Base-by-base conservation (phyloP, 64 coral and sea anemone species). In the Hydrozoanthus tunicans region DNA sequence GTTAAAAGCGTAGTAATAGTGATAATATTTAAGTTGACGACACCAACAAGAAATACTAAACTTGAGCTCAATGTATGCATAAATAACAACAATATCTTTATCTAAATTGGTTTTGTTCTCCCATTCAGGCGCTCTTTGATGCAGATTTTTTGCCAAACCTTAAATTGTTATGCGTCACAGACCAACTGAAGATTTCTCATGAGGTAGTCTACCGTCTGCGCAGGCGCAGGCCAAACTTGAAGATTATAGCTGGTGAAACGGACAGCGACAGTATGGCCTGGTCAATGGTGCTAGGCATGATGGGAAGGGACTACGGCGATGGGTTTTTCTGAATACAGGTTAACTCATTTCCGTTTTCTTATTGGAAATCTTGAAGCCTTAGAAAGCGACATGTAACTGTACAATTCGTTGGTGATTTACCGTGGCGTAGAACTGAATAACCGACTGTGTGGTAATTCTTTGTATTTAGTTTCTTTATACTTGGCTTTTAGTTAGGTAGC, bases 241-340 rank as follows among this genome's bases (percentile, higher is more conserved):
- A 95, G 60, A 94, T 99, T 15, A 93, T 93, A 17, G 94, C 97
- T 20, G 97, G 97, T 5, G 94, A 99, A n/a, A 99, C 94, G 5
- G 97, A 99, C 54, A 99, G 94, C 69, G 97, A 99, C 71, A 99
- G 97, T 68, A 81, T 96, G 62, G 97, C 97, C 9, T 91, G 91
- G 82, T 99, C 97, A 9, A 93, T 99, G 90, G 90, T 99, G 55
- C 81, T 99, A 9, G 92, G 91, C 15, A 99, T 99, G 97, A 95
- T 93, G 81, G 97, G 97, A 55, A 78, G 94, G 73, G 79, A 71
- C 57, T 99, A 99, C 77, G 97, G 97, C 57, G 97, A 99, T 70
- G 94, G 97, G 2, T 79, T 96, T 64, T 99, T 85, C 62, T 99
- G 27, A 76, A 12, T 51, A 8, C 3, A 9, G 9, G 24, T 10